phyloP scores from a whole-genome alignment of 1,140 invertebrate species.

The Mya arenaria region DNA sequence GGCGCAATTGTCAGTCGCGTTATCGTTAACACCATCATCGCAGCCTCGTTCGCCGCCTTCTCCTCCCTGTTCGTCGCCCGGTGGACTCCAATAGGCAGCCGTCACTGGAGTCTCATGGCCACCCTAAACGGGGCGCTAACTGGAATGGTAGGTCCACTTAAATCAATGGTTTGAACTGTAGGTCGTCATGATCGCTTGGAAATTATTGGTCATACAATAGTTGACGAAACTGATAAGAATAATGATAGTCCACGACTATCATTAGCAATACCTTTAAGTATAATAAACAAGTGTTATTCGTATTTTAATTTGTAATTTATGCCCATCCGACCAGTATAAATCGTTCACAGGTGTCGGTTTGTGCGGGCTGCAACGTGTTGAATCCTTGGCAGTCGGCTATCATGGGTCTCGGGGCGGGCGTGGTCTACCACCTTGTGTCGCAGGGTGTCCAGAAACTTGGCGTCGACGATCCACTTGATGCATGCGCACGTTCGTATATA shows the following conservation, averaged over 20 bases:
- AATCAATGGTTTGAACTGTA: neutral
- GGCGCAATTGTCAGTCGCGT: slow-evolving; percentile 80
- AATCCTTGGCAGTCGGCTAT: slow-evolving; percentile 80
- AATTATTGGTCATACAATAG: neutral
- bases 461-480: slow-evolving; percentile 85
- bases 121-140: slow-evolving; percentile 83
- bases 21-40: slow-evolving; percentile 84
- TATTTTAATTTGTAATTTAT: neutral
- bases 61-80: slow-evolving; percentile 73
- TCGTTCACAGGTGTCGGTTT: slow-evolving; percentile 80
- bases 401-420: slow-evolving; percentile 80
- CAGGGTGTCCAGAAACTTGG: slow-evolving; percentile 75
- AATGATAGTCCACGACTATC: neutral
- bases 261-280: neutral
- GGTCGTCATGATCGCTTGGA: too few species aligned
- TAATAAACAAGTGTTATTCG: neutral
- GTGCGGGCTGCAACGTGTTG: slow-evolving; percentile 82
- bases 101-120: slow-evolving; percentile 82
- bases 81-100: slow-evolving; percentile 53
- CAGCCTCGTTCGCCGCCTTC: slow-evolving; percentile 81
- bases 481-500: slow-evolving; percentile 80
- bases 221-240: neutral
- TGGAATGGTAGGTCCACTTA: slow-evolving; percentile 82
- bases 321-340: neutral
- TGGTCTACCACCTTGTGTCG: slow-evolving; percentile 79